Evolutionary conservation across 2,888 invertebrate genomes (phyloP), one percentile per base, ranked within the genome.

Genomic region (Phymatocera aterrima): DNA sequence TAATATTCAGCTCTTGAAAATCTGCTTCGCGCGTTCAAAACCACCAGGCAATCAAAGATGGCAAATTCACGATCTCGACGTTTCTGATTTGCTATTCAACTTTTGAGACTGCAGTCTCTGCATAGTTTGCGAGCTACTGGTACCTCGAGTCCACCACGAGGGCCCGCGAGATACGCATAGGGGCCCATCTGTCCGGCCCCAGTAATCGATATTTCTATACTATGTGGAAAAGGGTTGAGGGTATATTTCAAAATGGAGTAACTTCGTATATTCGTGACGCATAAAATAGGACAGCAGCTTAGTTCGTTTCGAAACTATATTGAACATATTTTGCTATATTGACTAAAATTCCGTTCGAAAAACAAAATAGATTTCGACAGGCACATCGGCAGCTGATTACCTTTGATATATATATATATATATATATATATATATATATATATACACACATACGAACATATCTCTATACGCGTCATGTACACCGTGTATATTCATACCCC

Each of bases 101-200:
- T n/a, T 37, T 37, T 21, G 18, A 37, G 34, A 68, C 43, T 34
- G 28, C 8, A n/a, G 4, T 28, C 12, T 43, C n/a, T 46, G 18
- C 24, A 68, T 46, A n/a, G 68, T n/a, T 72, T 72, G 72, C 72
- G 72, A 51, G 72, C 72, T 51, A 51, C 72, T 72, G 72, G 48
- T 51, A 72, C 72, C 51, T 72, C 4, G 51, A 51, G 51, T 72
- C 51, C 72, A 21, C 28, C 51, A 51, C 72, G 21, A 34, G 72
- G 72, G 31, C 18, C 51, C 51, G 72, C 51, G 34, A 51, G 48
- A 51, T 72, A 31, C 34, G 18, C 51, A 72, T 72, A 51, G 51
- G 72, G 72, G 72, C 72, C 72, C 72, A 72, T 72, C 72, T 72
- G 72, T 72, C 72, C 24, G 72, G 43, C 51, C 51, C 72, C 28